A percentile compares a stretch with the other conserved stretches of the same genome.
These are phyloP conservation scores for Liodrosophila aerea DNA, from an alignment of 2,888 invertebrate genomes.

Conservation along the genomic window DNA sequence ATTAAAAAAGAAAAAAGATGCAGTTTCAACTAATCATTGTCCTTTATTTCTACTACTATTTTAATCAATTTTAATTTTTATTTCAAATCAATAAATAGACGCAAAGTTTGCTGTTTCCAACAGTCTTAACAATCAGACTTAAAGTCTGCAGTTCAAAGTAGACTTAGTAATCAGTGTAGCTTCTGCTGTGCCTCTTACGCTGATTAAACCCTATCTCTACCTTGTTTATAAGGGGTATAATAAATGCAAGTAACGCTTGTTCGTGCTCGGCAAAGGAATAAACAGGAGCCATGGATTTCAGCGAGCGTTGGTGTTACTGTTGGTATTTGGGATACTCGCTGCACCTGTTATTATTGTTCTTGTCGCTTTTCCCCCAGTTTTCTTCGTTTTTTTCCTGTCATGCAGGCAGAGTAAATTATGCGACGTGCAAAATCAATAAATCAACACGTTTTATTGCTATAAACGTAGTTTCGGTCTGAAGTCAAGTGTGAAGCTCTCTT, in stretches of 20 bases:
- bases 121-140: too few relatives aligned
- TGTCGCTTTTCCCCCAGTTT: constrained; percentile 5
- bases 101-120: too few relatives aligned
- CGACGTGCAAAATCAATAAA: constrained; percentile 78
- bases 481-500: not conserved
- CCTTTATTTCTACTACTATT: too few relatives aligned
- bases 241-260: constrained; percentile 26
- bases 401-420: constrained; percentile 77
- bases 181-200: not conserved
- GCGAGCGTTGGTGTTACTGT: constrained; percentile 43
- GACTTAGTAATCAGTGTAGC: too few relatives aligned
- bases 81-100: too few relatives aligned
- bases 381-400: constrained; percentile 37
- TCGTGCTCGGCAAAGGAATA: constrained; percentile 55
- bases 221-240: constrained; percentile 14
- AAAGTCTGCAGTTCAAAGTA: too few relatives aligned
- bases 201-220: not conserved
- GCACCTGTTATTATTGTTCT: constrained; percentile 16
- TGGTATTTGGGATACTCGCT: constrained; percentile 15
- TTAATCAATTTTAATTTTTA: too few relatives aligned
- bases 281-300: constrained; percentile 69
- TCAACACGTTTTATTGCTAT: constrained; percentile 75
- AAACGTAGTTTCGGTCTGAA: constrained; percentile 56
- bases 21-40: too few relatives aligned
- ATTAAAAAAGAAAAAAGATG: too few relatives aligned